A percentile compares a stretch with the other conserved stretches of the same genome.
phyloP scores from a whole-genome alignment of 1,140 invertebrate genomes.

The Parasteatoda tepidariorum region DNA sequence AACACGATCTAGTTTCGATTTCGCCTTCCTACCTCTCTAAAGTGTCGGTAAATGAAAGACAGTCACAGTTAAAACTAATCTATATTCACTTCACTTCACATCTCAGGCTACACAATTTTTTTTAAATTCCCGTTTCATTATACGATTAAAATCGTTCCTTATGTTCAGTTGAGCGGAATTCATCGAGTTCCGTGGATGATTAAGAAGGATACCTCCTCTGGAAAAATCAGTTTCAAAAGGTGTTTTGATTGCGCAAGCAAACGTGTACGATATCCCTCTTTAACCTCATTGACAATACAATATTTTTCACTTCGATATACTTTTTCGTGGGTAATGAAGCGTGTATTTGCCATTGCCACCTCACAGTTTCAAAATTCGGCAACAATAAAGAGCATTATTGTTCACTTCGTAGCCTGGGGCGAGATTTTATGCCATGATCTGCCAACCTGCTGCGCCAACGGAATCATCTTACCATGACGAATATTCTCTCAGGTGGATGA shows the following conservation, averaged over 20 bases:
- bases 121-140: conserved; percentile 4
- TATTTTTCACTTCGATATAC: conserved; percentile 17
- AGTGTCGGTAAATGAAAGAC: neutral
- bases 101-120: neutral
- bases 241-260: conserved; percentile 28
- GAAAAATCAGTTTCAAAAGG: conserved; percentile 17
- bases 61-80: neutral
- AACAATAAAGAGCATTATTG: neutral
- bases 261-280: conserved; percentile 46
- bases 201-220: neutral
- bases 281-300: conserved; percentile 33
- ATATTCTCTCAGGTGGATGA: no score
- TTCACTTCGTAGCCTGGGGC: neutral
- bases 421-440: neutral
- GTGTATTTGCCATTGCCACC: neutral
- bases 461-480: neutral
- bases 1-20: neutral
- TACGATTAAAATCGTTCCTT: neutral
- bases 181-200: conserved; percentile 12
- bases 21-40: neutral
- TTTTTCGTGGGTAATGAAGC: conserved; percentile 33
- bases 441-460: neutral
- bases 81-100: conserved; percentile 16
- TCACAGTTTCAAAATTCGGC: conserved; percentile 16
- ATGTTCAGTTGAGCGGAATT: conserved; percentile 40